Base-by-base conservation (phyloP, 2,888 invertebrate species). In the Caenorhabditis wallacei region DNA sequence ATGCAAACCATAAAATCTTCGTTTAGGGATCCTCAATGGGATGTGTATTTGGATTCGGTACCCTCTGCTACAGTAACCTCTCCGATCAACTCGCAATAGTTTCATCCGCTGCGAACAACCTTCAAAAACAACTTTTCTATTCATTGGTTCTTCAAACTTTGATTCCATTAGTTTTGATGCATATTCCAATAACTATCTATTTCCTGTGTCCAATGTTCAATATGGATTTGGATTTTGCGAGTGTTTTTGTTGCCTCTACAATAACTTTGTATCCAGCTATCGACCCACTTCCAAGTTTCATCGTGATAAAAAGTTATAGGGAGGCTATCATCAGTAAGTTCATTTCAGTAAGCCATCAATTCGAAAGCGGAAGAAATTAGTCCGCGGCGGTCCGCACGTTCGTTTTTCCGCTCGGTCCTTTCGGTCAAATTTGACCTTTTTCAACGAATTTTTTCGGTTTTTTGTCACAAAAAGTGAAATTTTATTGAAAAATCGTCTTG, bases 101-200 rank as follows among this genome's bases (percentile, higher is more conserved):
- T 1, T 56, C 70, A 4, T 35, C 46, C 11, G 57, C 46, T 13
- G 54, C 54, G 2, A 63, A 63, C 10, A 54, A 26, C 10, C 40
- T 72, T 35, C 72, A 72, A 18, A 78, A 69, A 8, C 76, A 78
- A 40, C 61, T 78, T 22, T 78, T 78, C 46, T 78, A 78, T 46
- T 59, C 76, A 16, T 43, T 78, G 20, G 68, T 78, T 10, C 43
- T 69, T 13, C 76, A 78, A 26, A 78, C 76, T 11, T 37, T 51
- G 1, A 78, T 78, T n/a, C 76, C 76, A 20, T 37, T 78, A 13
- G 40, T 69, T 10, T 59, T 78, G 4, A 69, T 78, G 69, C 69
- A 78, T 30, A 43, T 78, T 13, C 76, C 76, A 1, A 69, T 69
- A 18, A 46, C 53, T 11, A 11, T 69, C 3, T 69, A 61, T 11